These are phyloP conservation scores for Neocrepidodera transversa DNA, from an alignment of 2,888 invertebrate genomes.

Conservation along the genomic window DNA sequence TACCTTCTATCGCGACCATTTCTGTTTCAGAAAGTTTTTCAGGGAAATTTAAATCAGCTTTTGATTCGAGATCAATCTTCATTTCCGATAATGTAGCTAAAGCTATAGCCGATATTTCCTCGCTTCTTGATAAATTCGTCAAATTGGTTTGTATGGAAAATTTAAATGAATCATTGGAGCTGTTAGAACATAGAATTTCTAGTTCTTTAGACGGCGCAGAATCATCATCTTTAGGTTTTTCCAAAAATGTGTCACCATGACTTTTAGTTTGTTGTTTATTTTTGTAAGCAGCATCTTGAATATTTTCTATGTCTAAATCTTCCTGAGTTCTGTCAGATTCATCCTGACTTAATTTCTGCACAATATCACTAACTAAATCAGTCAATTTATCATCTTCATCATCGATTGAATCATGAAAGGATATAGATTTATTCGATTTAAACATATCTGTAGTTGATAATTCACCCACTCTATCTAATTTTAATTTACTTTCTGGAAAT, in stretches of 20 bases:
- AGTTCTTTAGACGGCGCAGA: constrained; percentile 36
- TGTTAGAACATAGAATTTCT: constrained; percentile 33
- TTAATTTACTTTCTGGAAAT: background rate
- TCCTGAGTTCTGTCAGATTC: constrained; percentile 12
- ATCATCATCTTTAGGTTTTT: constrained; percentile 8
- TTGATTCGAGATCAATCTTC: constrained; percentile 29
- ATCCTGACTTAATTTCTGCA: constrained; percentile 11
- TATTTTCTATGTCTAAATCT: constrained; percentile 16
- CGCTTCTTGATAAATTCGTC: constrained; percentile 40
- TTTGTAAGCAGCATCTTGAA: background rate
- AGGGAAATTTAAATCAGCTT: constrained; percentile 18
- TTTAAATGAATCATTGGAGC: constrained; percentile 39
- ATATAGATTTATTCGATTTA: background rate
- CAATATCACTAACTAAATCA: constrained; percentile 20
- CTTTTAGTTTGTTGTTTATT: background rate
- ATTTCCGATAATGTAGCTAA: constrained; percentile 37
- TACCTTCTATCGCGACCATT: constrained; percentile 64
- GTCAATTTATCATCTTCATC: constrained; percentile 15
- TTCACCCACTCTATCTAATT: background rate
- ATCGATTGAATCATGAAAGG: background rate
- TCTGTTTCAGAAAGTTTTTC: constrained; percentile 42
- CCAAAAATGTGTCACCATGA: background rate
- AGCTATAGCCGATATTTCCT: constrained; percentile 45
- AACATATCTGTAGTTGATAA: background rate
- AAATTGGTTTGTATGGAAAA: constrained; percentile 50